Evolutionary conservation across 2,888 invertebrate species (phyloP), one percentile per base, ranked within the genome.

Genomic region (Ornithoptera priamus): DNA sequence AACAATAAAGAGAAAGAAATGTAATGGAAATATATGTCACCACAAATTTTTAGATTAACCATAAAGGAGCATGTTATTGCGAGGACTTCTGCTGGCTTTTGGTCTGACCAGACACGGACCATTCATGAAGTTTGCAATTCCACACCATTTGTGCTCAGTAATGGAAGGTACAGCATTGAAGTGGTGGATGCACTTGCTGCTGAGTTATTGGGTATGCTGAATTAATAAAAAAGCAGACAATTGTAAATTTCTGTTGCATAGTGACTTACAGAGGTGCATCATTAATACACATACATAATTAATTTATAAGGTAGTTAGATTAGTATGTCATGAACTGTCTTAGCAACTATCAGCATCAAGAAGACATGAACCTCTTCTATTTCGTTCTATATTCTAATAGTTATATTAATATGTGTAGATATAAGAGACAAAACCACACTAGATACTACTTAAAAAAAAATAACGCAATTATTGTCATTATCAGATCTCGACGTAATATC

Each of bases 61-160:
- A 94, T 97, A 75, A 96, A 96, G 80, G 97, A 97, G 87, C 97
- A 97, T 92, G 95, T 96, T 7, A 94, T 97, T 73, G 95, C 96
- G n/a, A 93, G 97, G 77, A 96, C 95, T 50, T 95, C 96, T 7
- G 95, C 96, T n/a, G 97, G 97, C 6, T 97, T 97, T 87, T 97
- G 97, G 97, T 95, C 96, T 0, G 96, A 97, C 78, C 96, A 96
- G 79, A 95, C 96, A 57, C 94, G 96, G 74, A 94, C 95, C 1
- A 95, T 97, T 72, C 96, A 97, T 80, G 95, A 96, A 79, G 95
- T 96, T 15, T 95, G 94, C 80, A 97, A 97, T 83, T 94, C 95
- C 65, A 96, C 97, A 80, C 97, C 97, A 2, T 98, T 98, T 84
- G 94, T 94, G 63, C 87, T 98, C 67, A 93, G 92, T 79, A 93